Evolutionary conservation across 2,797 vertebrate species (phyloP), one percentile per base, ranked within the genome.

Genomic region (Pangasius macronema): DNA sequence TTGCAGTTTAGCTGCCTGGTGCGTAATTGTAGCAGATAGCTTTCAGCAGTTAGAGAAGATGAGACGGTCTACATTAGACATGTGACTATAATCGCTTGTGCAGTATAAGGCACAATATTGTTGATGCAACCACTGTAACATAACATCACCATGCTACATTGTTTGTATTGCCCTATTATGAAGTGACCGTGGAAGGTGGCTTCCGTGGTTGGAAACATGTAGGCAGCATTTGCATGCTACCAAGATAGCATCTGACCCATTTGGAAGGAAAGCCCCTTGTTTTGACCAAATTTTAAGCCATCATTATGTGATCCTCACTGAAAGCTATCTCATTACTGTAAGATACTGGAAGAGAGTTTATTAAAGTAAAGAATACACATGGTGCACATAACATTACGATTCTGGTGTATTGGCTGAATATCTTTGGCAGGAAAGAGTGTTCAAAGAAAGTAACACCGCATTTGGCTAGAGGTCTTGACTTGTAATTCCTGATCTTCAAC

Each of bases 11-110:
- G 68, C 53, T 82, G 76, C 76, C 68, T 53, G 33, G 10, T 55
- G 70, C 55, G 39, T 86, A 82, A 89, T 87, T 83, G 33, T 46
- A 61, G 82, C 65, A 82, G 59, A 86, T 81, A 84, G 68, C 63
- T 57, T 24, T 65, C 39, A 84, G 83, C n/a, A 18, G 27, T 73
- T 49, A 33, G 46, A 36, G 24, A 20, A 63, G 55, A 53, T 51
- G 36, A 81, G 36, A n/a, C 27, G 5, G 57, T 82, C 33, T 14
- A 18, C 33, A 30, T 53, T n/a, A 76, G 24, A 18, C 16, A 59
- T 59, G 33, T 39, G 53, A 24, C 33, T 61, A 8, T 81, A n/a
- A 61, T 81, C 7, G 0, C 13, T 59, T 14, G 63, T 36, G 14
- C 33, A 39, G 22, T 57, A 36, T 80, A 59, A 80, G 2, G n/a